These are phyloP conservation scores for Cacajao melanocephalus DNA, from an alignment of 2,797 vertebrate species.

Conservation along the genomic window DNA sequence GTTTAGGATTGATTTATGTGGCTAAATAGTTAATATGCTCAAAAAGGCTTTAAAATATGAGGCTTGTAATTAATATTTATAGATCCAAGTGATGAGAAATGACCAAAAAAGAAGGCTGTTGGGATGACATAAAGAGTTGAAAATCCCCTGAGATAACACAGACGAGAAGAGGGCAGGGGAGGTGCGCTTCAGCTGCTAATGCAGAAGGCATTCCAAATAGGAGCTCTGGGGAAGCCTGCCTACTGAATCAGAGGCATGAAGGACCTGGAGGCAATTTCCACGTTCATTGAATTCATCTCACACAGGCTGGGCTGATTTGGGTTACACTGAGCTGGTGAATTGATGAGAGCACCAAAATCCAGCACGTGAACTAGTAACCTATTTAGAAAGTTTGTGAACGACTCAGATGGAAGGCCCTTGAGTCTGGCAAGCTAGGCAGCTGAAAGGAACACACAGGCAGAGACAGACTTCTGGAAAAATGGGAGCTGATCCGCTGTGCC, in stretches of 20 bases:
- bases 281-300: neutral
- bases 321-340: conserved; percentile 29
- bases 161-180: neutral
- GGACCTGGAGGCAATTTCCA: neutral
- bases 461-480: neutral
- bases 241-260: neutral
- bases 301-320: neutral
- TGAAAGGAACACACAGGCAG: neutral
- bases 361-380: conserved; percentile 51
- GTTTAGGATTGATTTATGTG: conserved; percentile 77
- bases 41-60: conserved; percentile 76
- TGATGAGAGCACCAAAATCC: neutral
- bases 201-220: neutral
- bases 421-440: neutral
- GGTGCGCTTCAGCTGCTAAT: neutral
- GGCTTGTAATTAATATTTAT: conserved; percentile 77
- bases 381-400: conserved; percentile 41
- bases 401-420: neutral
- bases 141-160: conserved; percentile 26
- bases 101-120: conserved; percentile 54
- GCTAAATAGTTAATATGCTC: conserved; percentile 76
- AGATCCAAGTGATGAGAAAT: conserved; percentile 73
- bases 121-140: conserved; percentile 30
- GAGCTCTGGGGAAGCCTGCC: neutral
- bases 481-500: accelerated